These are phyloP conservation scores for Ochlodes sylvanus DNA, from an alignment of 2,888 invertebrate species.

Conservation along the genomic window DNA sequence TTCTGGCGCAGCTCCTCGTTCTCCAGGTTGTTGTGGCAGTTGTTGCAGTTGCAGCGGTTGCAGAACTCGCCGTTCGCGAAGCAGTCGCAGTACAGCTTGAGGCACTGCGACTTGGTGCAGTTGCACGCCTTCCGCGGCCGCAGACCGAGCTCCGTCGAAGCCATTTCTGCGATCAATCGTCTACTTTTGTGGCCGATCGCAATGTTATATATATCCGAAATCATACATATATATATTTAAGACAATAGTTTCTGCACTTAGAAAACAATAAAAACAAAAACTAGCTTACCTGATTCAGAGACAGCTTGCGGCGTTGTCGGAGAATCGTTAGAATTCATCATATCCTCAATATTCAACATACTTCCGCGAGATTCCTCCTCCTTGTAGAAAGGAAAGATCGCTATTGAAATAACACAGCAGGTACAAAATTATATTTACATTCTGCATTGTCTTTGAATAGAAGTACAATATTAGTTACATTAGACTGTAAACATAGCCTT, in stretches of 20 bases:
- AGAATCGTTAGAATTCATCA: constrained; percentile 52
- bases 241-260: no score
- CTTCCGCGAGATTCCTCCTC: constrained; percentile 54
- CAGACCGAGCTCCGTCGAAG: constrained; percentile 70
- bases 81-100: constrained; percentile 99
- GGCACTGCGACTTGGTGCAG: constrained; percentile 99
- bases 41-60: constrained; percentile 98
- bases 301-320: constrained; percentile 53
- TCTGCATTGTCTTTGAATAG: no score
- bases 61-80: constrained; percentile 99
- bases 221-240: no score
- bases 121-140: constrained; percentile 97
- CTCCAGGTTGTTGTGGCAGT: constrained; percentile 98
- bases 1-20: constrained; percentile 97
- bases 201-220: no score
- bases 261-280: neutral
- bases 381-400: constrained; percentile 15
- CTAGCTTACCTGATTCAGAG: constrained; percentile 58
- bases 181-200: no score
- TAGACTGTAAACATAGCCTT: no score
- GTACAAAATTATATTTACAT: no score
- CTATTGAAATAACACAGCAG: neutral
- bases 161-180: constrained; percentile 50
- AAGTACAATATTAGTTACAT: no score
- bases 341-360: constrained; percentile 54